Percentiles rank a stretch among this genome's conserved stretches.
Conservation (phyloP, 2,888 invertebrate genomes). For the Gymnosoma rotundatum region DNA sequence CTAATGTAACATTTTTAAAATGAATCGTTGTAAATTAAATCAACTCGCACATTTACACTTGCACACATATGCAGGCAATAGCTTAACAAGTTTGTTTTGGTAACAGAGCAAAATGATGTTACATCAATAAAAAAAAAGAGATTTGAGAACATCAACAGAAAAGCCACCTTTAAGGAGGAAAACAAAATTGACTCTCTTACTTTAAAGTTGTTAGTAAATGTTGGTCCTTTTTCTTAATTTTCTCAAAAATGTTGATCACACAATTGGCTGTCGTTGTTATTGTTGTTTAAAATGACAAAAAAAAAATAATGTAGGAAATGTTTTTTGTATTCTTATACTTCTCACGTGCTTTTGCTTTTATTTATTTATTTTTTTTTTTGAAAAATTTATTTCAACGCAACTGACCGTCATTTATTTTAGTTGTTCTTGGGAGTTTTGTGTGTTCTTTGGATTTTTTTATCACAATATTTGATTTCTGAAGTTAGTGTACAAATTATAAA, state of each 20-base stretch:
- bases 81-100: conserved; percentile 54
- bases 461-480: neutral
- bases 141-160: conserved; percentile 45
- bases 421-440: conserved; percentile 1
- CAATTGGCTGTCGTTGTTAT: neutral
- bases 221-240: conserved; percentile 28
- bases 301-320: neutral
- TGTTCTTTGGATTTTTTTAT: neutral
- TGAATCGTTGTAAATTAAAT: conserved; percentile 48
- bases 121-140: conserved; percentile 52
- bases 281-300: neutral
- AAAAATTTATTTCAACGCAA: conserved; percentile 5
- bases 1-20: conserved; percentile 55
- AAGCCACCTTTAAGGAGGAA: conserved; percentile 42
- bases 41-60: conserved; percentile 1
- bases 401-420: conserved; percentile 37
- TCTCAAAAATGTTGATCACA: conserved; percentile 39
- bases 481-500: conserved; percentile 24
- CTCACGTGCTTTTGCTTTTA: conserved; percentile 45
- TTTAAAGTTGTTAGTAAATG: conserved; percentile 17
- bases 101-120: conserved; percentile 57
- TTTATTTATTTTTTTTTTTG: neutral
- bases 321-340: conserved; percentile 4
- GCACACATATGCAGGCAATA: neutral
- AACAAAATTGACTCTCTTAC: conserved; percentile 37